Conservation (phyloP, 1,140 invertebrate species). For the Drosophila biarmipes region DNA sequence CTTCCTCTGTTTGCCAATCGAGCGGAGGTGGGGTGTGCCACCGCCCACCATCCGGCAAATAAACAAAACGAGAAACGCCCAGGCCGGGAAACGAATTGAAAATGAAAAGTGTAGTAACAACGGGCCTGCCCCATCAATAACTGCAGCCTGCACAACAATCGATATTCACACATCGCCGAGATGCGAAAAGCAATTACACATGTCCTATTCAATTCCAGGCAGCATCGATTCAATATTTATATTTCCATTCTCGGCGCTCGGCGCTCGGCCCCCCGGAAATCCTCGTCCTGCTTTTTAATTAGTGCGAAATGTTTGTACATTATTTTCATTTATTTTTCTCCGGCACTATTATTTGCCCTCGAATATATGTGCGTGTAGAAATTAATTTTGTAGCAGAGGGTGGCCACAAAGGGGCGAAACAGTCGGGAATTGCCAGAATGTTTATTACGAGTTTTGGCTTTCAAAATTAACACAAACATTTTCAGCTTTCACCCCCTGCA, state of each 20-base stretch:
- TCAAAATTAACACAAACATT: slow-evolving; percentile 59
- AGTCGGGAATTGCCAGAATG: slow-evolving; percentile 52
- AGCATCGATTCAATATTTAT: slow-evolving; percentile 54
- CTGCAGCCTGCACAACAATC: slow-evolving; percentile 31
- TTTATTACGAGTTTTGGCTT: slow-evolving; percentile 43
- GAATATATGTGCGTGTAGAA: slow-evolving; percentile 56
- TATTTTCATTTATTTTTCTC: slow-evolving; percentile 68
- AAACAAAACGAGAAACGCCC: slow-evolving; percentile 28
- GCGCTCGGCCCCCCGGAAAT: not conserved
- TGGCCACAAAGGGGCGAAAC: not conserved
- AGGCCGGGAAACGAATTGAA: slow-evolving; percentile 9
- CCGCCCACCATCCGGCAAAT: slow-evolving; percentile 30
- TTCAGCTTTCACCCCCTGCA: not conserved
- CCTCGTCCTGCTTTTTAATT: slow-evolving; percentile 61
- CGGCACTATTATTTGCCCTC: slow-evolving; percentile 62
- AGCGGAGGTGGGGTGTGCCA: slow-evolving; percentile 36
- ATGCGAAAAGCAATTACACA: slow-evolving; percentile 74
- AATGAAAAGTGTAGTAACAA: slow-evolving; percentile 16
- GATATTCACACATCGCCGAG: slow-evolving; percentile 41
- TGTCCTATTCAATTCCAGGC: slow-evolving; percentile 54
- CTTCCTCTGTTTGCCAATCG: slow-evolving; percentile 67
- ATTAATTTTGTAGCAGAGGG: slow-evolving; percentile 49
- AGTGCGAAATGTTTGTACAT: slow-evolving; percentile 77
- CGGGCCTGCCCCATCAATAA: slow-evolving; percentile 21
- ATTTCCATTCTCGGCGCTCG: slow-evolving; percentile 21